Conservation (phyloP, 2,113 vertebrate species). For the Lophius piscatorius region DNA sequence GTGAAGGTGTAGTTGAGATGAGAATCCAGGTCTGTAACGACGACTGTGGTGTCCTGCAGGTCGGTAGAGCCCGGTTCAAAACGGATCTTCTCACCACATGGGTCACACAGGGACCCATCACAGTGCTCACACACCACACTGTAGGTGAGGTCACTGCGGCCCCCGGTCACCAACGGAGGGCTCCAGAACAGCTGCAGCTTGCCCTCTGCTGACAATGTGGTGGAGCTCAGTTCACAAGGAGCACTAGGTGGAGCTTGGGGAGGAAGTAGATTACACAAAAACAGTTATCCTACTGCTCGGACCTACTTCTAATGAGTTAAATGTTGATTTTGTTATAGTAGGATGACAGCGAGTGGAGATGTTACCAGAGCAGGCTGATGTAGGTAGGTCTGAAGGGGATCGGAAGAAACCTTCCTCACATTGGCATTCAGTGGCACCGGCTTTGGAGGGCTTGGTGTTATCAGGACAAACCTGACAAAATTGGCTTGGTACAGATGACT, state of each 20-base stretch:
- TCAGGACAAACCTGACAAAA: conserved; percentile 83
- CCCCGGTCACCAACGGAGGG: conserved; percentile 82
- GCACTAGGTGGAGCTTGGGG: conserved; percentile 86
- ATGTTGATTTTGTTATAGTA: neutral
- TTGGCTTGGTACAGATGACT: conserved; percentile 69
- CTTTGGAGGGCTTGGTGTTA: conserved; percentile 79
- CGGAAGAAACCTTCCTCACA: conserved; percentile 89
- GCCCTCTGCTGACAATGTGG: conserved; percentile 79
- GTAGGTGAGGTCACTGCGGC: conserved; percentile 86
- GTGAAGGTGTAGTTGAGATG: conserved; percentile 95
- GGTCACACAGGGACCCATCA: conserved; percentile 77
- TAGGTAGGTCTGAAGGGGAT: conserved; percentile 72
- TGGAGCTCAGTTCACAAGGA: conserved; percentile 80
- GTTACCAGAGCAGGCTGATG: conserved; percentile 87
- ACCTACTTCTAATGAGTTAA: neutral
- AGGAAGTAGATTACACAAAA: conserved; percentile 35
- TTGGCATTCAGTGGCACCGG: conserved; percentile 78
- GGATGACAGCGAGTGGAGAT: neutral
- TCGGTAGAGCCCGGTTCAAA: conserved; percentile 74
- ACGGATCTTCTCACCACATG: conserved; percentile 83
- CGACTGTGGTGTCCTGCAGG: conserved; percentile 76
- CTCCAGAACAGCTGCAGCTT: conserved; percentile 88
- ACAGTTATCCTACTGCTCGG: conserved; percentile 23
- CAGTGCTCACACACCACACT: conserved; percentile 87
- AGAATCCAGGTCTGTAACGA: conserved; percentile 85